Percentiles rank a stretch among this genome's conserved stretches.
phyloP scores from a whole-genome alignment of 2,113 vertebrate genomes.

The Rhineura floridana region DNA sequence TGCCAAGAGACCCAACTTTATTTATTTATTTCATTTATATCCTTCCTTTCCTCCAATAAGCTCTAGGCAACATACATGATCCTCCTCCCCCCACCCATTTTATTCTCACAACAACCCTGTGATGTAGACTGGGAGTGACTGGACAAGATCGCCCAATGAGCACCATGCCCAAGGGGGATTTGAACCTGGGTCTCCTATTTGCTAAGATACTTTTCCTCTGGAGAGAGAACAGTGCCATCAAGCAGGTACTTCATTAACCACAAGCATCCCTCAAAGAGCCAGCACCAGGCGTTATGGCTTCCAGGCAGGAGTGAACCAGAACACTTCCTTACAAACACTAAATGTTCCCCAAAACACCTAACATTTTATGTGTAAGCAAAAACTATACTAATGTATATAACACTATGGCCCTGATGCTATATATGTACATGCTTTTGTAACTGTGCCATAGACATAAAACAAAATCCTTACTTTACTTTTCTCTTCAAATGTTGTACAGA shows the following conservation, averaged over 20 bases:
- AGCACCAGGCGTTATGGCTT: not conserved
- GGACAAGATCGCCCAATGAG: no score
- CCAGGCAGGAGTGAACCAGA: not conserved
- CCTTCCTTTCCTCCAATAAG: no score
- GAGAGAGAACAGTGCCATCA: not conserved
- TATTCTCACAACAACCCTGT: no score
- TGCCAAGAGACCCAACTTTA: not conserved
- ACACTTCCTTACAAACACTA: not conserved
- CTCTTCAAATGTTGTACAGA: not conserved
- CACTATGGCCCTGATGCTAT: not conserved
- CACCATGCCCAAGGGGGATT: no score
- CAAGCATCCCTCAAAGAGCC: not conserved
- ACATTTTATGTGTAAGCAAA: not conserved
- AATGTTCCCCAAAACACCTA: not conserved
- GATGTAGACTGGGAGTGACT: no score
- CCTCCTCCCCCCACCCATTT: no score
- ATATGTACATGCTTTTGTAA: not conserved
- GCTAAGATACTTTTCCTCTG: not conserved
- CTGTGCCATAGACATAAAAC: not conserved
- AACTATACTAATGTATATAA: not conserved
- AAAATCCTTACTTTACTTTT: not conserved
- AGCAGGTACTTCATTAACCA: not conserved
- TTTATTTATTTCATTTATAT: not conserved
- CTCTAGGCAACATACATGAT: no score
- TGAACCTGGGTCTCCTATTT: no score